A percentile compares a stretch with the other conserved stretches of the same genome.
Evolutionary conservation across 2,888 invertebrate species (phyloP).

Genomic region (Heliconius cydno): DNA sequence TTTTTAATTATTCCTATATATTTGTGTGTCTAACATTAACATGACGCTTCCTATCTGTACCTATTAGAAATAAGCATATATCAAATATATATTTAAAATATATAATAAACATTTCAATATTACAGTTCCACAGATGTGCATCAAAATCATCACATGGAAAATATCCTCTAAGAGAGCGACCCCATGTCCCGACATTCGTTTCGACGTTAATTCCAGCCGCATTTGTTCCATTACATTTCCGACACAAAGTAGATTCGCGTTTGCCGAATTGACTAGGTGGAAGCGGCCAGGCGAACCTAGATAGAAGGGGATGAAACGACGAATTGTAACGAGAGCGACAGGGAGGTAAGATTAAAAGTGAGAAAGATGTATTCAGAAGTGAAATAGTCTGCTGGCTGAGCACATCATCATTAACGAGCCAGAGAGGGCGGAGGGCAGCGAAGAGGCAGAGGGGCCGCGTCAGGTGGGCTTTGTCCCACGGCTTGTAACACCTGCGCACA

Average conservation of each 20-base stretch:
- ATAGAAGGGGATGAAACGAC: constrained; percentile 68
- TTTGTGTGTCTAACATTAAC: too few relatives aligned
- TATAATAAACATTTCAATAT: constrained; percentile 50
- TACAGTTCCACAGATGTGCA: constrained; percentile 74
- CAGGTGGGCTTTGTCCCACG: constrained; percentile 84
- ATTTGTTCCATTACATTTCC: constrained; percentile 84
- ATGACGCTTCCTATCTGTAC: too few relatives aligned
- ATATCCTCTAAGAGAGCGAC: constrained; percentile 77
- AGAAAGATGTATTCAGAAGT: constrained; percentile 87
- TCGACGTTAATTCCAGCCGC: constrained; percentile 83
- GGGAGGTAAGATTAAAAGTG: constrained; percentile 80
- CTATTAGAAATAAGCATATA: neutral
- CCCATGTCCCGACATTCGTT: constrained; percentile 82
- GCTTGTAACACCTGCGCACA: constrained; percentile 72
- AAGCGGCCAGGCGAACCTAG: constrained; percentile 79
- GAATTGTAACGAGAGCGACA: constrained; percentile 56
- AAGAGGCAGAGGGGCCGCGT: constrained; percentile 84
- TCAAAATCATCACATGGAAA: constrained; percentile 82
- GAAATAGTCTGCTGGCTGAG: constrained; percentile 89
- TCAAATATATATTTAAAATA: constrained; percentile 27
- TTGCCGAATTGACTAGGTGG: constrained; percentile 83
- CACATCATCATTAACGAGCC: constrained; percentile 92
- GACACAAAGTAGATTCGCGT: constrained; percentile 83
- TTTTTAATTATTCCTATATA: too few relatives aligned
- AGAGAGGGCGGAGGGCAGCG: constrained; percentile 84